Evolutionary conservation across 2,113 vertebrate species (phyloP).

Genomic region (Cricetomys ansorgei): DNA sequence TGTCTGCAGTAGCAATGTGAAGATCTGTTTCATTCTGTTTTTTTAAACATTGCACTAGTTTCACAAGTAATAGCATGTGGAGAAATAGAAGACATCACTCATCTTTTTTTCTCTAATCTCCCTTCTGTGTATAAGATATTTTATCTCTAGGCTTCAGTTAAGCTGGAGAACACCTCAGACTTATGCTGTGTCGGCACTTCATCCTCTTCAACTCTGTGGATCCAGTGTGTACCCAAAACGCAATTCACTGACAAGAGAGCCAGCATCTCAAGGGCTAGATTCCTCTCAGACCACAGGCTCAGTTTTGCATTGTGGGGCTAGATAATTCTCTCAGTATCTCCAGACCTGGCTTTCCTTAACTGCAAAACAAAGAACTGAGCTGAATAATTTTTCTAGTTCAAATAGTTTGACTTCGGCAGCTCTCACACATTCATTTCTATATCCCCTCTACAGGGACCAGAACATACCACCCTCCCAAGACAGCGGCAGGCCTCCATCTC

Average conservation of each 20-base stretch:
- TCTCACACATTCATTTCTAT: background rate
- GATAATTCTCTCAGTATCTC: background rate
- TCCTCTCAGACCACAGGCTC: background rate
- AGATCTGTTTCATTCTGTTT: background rate
- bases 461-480: background rate
- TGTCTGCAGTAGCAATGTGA: background rate
- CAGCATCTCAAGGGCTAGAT: background rate
- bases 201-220: background rate
- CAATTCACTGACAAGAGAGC: background rate
- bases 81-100: slow-evolving; percentile 15
- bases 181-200: background rate
- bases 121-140: background rate
- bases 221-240: background rate
- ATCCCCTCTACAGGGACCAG: background rate
- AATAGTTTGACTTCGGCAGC: background rate
- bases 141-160: slow-evolving; percentile 1
- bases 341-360: background rate
- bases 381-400: background rate
- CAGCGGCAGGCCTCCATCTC: background rate
- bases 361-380: slow-evolving; percentile 2
- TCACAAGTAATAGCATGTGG: background rate
- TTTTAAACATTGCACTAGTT: background rate
- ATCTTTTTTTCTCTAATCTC: background rate
- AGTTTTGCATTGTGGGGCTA: background rate
- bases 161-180: background rate